phyloP scores from a whole-genome alignment of 2,113 vertebrate genomes.

The Pseudopodoces humilis region DNA sequence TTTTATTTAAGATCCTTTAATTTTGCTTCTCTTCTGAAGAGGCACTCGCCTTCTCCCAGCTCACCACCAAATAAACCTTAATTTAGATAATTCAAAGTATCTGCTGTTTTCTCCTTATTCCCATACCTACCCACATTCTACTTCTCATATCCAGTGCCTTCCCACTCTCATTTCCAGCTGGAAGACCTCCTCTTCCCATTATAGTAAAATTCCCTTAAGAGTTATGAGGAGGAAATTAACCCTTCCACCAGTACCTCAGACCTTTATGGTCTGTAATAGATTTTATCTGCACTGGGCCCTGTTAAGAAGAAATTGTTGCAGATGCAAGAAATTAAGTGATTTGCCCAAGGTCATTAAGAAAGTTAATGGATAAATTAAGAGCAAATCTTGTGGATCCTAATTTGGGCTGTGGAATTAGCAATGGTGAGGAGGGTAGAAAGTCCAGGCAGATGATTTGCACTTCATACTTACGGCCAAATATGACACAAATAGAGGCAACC shows the following conservation, averaged over 20 bases:
- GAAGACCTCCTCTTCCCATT: background rate
- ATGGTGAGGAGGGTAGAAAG: background rate
- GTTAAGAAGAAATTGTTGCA: background rate
- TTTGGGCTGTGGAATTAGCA: background rate
- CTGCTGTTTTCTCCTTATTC: background rate
- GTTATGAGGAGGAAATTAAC: background rate
- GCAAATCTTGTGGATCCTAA: background rate
- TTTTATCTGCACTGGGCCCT: background rate
- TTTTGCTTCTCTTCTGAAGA: background rate
- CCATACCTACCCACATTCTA: background rate
- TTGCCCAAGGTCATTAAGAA: constrained; percentile 12
- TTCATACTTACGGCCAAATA: background rate
- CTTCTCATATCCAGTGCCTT: background rate
- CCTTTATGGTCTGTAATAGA: background rate
- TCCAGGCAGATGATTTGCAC: constrained; percentile 22
- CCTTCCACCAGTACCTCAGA: background rate
- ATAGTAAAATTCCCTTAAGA: background rate
- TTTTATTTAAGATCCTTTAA: background rate
- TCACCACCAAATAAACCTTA: background rate
- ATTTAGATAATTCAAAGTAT: background rate
- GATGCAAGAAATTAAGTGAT: background rate
- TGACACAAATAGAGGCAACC: constrained; percentile 42
- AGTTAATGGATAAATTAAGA: background rate
- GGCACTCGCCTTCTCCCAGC: background rate
- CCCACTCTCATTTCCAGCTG: background rate